Evolutionary conservation across 2,888 invertebrate genomes (phyloP), one percentile per base, ranked within the genome.

Genomic region (Crossocerus cetratus): DNA sequence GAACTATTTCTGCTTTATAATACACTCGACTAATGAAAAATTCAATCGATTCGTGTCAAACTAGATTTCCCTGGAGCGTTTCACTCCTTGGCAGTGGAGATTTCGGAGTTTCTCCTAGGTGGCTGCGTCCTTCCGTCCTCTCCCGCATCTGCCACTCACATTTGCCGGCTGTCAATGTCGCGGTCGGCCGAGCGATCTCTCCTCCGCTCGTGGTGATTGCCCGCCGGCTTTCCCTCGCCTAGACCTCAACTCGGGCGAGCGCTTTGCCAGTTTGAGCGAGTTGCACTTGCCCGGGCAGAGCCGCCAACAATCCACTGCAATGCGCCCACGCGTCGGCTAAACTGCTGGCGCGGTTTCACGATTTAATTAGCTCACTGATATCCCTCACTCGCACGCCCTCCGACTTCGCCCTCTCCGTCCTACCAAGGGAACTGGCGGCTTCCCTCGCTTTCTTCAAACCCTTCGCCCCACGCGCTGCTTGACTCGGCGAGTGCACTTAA

Each of bases 311-410:
- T 82, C 72, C 78, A 80, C 80, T 80, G 82, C 78, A 84, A 71
- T 82, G 80, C 81, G 77, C 76, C 81, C 75, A 81, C 78, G 74
- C 77, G 66, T 68, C 60, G 53, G 23, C 74, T 79, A 80, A 78
- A 77, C 77, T 83, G 71, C 74, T 73, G 79, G 61, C 69, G 74
- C 70, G 68, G 70, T 72, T 74, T 80, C 78, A 76, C 75, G 63
- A 81, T 84, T 85, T 83, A 82, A 86, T 86, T 86, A 86, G 74
- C 81, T 78, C 71, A 54, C 70, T 73, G 74, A 77, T 82, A 78
- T 77, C 71, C 58, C 56, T n/a, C 5, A 23, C 22, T 20, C 53
- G 16, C 42, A 16, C 63, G 45, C 11, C 71, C 21, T 14, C 53
- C 22, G 5, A 49, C 42, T 21, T 16, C 43, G 8, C n/a, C 20